Evolutionary conservation across 2,113 vertebrate species (phyloP).

Genomic region (Diglossa brunneiventris): DNA sequence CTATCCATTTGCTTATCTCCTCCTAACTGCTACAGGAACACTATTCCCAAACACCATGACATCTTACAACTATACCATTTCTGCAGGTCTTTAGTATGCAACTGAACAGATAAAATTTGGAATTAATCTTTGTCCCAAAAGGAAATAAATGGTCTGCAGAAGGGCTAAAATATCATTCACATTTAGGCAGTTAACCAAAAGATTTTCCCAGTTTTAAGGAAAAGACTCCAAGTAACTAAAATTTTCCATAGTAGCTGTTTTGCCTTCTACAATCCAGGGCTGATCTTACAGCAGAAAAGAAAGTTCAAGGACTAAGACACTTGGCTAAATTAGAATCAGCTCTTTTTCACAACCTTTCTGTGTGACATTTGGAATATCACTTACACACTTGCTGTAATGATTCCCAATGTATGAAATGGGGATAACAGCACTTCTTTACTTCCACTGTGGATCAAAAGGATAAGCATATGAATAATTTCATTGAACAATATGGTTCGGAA

Average conservation of each 20-base stretch:
- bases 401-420: neutral
- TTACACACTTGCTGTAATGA: neutral
- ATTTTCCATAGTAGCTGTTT: neutral
- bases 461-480: neutral
- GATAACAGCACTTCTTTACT: slow-evolving; percentile 1
- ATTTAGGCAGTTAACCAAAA: neutral
- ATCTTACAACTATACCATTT: neutral
- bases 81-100: neutral
- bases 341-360: neutral
- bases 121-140: neutral
- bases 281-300: neutral
- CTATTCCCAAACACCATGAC: neutral
- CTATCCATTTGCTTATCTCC: neutral
- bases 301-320: neutral
- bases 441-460: slow-evolving; percentile 36
- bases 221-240: neutral
- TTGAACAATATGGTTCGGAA: neutral
- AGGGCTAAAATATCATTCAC: neutral
- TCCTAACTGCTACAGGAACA: neutral
- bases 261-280: neutral
- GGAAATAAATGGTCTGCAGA: neutral
- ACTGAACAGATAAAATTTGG: neutral
- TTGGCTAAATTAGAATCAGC: neutral
- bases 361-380: neutral
- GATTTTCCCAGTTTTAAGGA: neutral